These are phyloP conservation scores for Oreochromis spilurus DNA, from an alignment of 2,113 vertebrate genomes.

Conservation along the genomic window DNA sequence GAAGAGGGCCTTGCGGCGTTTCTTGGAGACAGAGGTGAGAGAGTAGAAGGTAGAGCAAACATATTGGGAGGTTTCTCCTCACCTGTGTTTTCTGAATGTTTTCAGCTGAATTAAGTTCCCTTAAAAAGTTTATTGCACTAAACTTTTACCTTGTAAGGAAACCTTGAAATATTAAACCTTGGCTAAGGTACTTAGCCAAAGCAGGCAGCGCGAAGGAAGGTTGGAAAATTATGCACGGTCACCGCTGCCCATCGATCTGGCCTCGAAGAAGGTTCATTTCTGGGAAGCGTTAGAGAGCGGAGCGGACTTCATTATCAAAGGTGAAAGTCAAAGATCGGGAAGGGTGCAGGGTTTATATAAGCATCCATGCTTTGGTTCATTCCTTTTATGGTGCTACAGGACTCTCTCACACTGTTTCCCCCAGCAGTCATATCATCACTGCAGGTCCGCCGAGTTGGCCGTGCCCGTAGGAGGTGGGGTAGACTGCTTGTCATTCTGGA, in stretches of 20 bases:
- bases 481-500: conserved; percentile 40
- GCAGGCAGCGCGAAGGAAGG: neutral
- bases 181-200: conserved; percentile 16
- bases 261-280: conserved; percentile 44
- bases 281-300: neutral
- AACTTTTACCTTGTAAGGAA: neutral
- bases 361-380: neutral
- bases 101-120: neutral
- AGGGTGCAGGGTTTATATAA: neutral
- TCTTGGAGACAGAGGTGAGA: conserved; percentile 94
- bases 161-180: conserved; percentile 54
- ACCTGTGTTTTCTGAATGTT: neutral
- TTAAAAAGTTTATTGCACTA: neutral
- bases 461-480: neutral
- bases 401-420: neutral
- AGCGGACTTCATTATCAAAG: conserved; percentile 36
- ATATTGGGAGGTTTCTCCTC: neutral
- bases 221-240: conserved; percentile 29
- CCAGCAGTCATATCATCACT: neutral
- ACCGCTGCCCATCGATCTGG: conserved; percentile 41
- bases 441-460: neutral
- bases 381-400: neutral
- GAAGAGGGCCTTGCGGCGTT: conserved; percentile 90
- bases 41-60: neutral
- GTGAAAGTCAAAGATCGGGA: neutral